Conservation (phyloP, 2,888 invertebrate genomes). For the Teleiodes luculella region DNA sequence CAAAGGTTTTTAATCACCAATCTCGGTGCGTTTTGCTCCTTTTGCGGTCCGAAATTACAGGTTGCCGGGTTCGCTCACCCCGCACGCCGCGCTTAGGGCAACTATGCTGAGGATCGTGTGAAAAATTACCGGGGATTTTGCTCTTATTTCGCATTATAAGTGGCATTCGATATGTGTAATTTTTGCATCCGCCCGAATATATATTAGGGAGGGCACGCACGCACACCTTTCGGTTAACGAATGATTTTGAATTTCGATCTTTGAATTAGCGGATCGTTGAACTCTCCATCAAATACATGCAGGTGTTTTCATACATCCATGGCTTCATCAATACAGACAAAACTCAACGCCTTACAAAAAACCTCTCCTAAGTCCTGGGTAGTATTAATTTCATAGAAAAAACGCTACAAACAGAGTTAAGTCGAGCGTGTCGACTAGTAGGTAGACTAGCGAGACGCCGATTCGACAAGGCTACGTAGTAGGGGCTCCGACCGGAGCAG, state of each 20-base stretch:
- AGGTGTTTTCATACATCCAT: not conserved
- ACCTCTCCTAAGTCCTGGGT: not conserved
- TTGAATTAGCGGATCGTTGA: slow-evolving; percentile 30
- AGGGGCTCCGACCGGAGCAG: slow-evolving; percentile 70
- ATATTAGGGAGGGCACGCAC: slow-evolving; percentile 36
- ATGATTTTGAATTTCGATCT: slow-evolving; percentile 7
- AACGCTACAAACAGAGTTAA: slow-evolving; percentile 64
- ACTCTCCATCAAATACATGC: slow-evolving; percentile 18
- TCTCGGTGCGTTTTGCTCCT: slow-evolving; percentile 71
- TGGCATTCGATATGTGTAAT: slow-evolving; percentile 70
- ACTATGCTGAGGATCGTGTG: slow-evolving; percentile 76
- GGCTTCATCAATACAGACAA: not conserved
- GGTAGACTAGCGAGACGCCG: slow-evolving; percentile 18
- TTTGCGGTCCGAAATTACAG: slow-evolving; percentile 79
- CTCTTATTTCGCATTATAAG: slow-evolving; percentile 70
- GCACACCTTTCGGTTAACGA: slow-evolving; percentile 32
- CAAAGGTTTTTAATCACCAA: slow-evolving; percentile 79
- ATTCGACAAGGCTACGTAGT: slow-evolving; percentile 60
- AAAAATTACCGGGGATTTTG: slow-evolving; percentile 71
- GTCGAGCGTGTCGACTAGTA: slow-evolving; percentile 20
- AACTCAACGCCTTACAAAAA: not conserved
- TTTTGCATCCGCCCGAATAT: slow-evolving; percentile 63
- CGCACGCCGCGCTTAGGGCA: slow-evolving; percentile 72
- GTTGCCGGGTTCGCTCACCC: slow-evolving; percentile 74
- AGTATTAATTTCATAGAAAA: slow-evolving; percentile 37